A percentile compares a stretch with the other conserved stretches of the same genome.
Conservation (phyloP, 2,113 vertebrate species). For the Odontesthes bonariensis region DNA sequence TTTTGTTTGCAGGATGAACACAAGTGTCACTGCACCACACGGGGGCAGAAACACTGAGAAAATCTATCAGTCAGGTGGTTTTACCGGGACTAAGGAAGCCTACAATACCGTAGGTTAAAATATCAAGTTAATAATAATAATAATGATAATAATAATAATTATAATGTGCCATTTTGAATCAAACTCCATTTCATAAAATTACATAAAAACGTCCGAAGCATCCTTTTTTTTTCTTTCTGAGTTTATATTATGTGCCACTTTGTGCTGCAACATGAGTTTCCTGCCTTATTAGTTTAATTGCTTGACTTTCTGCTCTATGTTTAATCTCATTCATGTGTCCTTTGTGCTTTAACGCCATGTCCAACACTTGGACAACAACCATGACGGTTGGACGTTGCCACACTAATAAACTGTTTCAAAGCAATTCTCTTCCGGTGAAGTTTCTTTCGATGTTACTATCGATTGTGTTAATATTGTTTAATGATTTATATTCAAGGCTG, state of each 20-base stretch:
- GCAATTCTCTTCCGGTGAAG: no score
- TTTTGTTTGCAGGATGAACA: slow-evolving; percentile 25
- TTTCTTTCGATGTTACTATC: no score
- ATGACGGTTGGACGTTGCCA: neutral
- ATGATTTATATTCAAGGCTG: no score
- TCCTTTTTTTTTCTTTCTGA: no score
- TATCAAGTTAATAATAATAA: no score
- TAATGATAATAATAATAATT: neutral
- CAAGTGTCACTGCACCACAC: slow-evolving; percentile 71
- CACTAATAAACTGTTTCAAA: neutral
- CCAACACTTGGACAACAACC: no score
- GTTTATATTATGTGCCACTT: neutral
- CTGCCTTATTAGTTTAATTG: neutral
- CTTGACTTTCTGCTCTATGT: neutral
- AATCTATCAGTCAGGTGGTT: slow-evolving; percentile 59
- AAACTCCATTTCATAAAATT: no score
- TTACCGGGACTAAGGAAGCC: neutral
- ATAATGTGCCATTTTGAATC: neutral
- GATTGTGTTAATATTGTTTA: no score
- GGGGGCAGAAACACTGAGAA: slow-evolving; percentile 80
- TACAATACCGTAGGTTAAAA: no score
- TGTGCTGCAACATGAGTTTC: neutral
- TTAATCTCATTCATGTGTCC: neutral
- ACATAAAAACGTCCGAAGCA: no score
- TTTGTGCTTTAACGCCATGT: no score